Conservation (phyloP, 1,140 invertebrate species). For the Sesamia nonagrioides region DNA sequence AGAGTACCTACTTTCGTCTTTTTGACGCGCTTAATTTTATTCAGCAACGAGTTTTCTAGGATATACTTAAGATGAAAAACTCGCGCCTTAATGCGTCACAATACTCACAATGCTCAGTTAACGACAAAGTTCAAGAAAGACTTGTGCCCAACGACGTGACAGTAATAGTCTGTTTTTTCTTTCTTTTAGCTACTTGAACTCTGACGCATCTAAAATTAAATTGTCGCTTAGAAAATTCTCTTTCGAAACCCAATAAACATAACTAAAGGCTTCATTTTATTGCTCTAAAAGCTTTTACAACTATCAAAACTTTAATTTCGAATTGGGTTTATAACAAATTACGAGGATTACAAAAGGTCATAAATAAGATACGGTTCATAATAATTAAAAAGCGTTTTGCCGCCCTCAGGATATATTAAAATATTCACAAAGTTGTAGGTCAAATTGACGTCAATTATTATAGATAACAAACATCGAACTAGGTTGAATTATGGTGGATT, state of each 20-base stretch:
- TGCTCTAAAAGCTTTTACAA: constrained; percentile 6
- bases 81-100: background rate
- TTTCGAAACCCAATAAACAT: background rate
- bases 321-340: constrained; percentile 13
- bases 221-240: background rate
- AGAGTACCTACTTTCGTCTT: background rate
- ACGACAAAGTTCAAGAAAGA: constrained; percentile 11
- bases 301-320: constrained; percentile 21
- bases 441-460: constrained; percentile 19
- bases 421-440: constrained; percentile 1
- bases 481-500: constrained; percentile 3
- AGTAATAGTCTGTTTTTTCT: background rate
- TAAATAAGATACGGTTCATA: constrained; percentile 1
- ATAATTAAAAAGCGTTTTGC: constrained; percentile 42
- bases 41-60: background rate
- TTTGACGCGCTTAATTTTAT: background rate
- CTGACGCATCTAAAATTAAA: constrained; percentile 5
- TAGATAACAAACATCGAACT: constrained; percentile 7
- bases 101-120: constrained; percentile 10
- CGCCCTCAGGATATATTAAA: background rate
- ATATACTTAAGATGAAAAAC: background rate
- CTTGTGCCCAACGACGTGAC: constrained; percentile 24
- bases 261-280: background rate
- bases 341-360: constrained; percentile 20
- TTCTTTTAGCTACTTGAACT: background rate